Conservation (phyloP, 2,888 invertebrate genomes). For the Dynastes tityus region DNA sequence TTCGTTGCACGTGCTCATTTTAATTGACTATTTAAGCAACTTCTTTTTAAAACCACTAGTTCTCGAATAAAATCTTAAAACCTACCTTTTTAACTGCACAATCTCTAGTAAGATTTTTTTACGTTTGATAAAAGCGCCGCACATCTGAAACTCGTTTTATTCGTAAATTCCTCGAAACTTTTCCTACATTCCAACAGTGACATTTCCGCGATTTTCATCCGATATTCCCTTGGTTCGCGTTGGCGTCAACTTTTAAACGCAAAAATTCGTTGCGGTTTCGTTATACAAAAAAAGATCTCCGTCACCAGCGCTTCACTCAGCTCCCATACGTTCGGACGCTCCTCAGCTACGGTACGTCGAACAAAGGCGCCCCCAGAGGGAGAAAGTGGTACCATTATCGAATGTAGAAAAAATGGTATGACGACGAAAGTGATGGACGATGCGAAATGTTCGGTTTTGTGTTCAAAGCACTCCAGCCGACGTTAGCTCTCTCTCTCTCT, state of each 20-base stretch:
- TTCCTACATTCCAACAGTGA: conserved; percentile 27
- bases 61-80: too few relatives aligned
- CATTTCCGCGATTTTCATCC: conserved; percentile 30
- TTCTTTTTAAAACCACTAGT: too few relatives aligned
- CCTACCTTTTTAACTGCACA: neutral
- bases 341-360: neutral
- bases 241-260: neutral
- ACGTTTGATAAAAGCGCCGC: neutral
- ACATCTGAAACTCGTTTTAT: conserved; percentile 3
- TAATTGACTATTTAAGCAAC: too few relatives aligned
- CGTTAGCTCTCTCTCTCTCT: neutral
- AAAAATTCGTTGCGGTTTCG: conserved; percentile 16
- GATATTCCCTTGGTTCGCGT: neutral
- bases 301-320: neutral
- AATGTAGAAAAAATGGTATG: conserved; percentile 28
- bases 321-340: neutral
- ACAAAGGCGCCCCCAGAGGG: neutral
- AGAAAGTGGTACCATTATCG: conserved; percentile 35
- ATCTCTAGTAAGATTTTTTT: neutral
- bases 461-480: conserved; percentile 22
- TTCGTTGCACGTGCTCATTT: too few relatives aligned
- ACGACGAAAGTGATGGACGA: conserved; percentile 45
- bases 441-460: conserved; percentile 43
- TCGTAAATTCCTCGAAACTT: conserved; percentile 33
- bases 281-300: conserved; percentile 17